phyloP scores from a whole-genome alignment of 1,140 invertebrate genomes.

The Macrocentrus cingulum region DNA sequence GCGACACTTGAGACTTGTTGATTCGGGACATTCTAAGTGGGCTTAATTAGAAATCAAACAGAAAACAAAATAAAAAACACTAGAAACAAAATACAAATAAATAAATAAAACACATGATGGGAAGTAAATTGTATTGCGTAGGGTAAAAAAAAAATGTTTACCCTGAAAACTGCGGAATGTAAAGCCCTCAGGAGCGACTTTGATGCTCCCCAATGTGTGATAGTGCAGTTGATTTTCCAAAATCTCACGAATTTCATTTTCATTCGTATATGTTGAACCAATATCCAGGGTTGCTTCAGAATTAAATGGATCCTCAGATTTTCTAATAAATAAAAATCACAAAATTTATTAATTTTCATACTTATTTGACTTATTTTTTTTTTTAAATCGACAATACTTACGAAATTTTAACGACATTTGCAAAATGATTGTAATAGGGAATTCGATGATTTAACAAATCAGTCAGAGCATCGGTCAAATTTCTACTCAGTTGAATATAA shows the following conservation, averaged over 20 bases:
- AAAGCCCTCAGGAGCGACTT: constrained; percentile 45
- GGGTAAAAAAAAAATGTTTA: constrained; percentile 20
- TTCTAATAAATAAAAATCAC: constrained; percentile 30
- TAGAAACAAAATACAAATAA: constrained; percentile 24
- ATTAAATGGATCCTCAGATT: constrained; percentile 45
- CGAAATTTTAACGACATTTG: constrained; percentile 50
- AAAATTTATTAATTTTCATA: constrained; percentile 19
- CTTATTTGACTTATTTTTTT: neutral
- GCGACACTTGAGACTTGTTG: constrained; percentile 43
- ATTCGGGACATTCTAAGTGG: constrained; percentile 40
- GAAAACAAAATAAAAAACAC: constrained; percentile 34
- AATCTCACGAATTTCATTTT: constrained; percentile 38
- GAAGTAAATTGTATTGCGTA: constrained; percentile 3
- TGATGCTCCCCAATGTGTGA: constrained; percentile 44
- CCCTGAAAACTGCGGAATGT: constrained; percentile 48
- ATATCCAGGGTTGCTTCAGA: constrained; percentile 49
- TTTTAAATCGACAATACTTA: constrained; percentile 44
- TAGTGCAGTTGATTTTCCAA: constrained; percentile 44
- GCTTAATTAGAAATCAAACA: constrained; percentile 24
- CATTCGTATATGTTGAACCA: constrained; percentile 44
- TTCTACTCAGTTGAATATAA: constrained; percentile 42
- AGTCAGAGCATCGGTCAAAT: constrained; percentile 43
- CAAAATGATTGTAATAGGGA: constrained; percentile 40
- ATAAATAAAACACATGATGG: constrained; percentile 15
- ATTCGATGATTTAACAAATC: constrained; percentile 40